Evolutionary conservation across 2,888 invertebrate species (phyloP), one percentile per base, ranked within the genome.

Genomic region (Limnephilus marmoratus): DNA sequence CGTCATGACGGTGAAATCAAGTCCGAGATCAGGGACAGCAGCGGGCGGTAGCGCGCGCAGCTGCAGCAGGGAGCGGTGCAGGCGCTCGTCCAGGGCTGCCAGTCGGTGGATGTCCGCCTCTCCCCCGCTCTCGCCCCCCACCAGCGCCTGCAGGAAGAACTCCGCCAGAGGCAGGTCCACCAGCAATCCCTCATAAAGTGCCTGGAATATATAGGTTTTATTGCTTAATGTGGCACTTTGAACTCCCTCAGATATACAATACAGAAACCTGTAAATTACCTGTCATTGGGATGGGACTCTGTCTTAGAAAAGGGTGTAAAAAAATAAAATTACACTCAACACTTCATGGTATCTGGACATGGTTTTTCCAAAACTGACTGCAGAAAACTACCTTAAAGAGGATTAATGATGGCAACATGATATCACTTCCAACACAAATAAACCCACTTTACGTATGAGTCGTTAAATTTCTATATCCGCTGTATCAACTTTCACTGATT

Each of bases 101-200:
- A 99, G 96, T 94, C 99, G 98, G 96, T 99, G 99, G 87, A 99
- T 98, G 94, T 98, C 98, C 0, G 98, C 97, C 94, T 98, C 98
- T 0, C 98, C 98, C 53, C 99, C 97, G 86, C 98, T 96, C 80
- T 93, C 93, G 5, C 93, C 92, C 90, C 93, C 92, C 90, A 96
- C 96, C 93, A 96, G 93, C 94, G 96, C 96, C 93, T 95, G 95
- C 41, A 99, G 96, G 95, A 99, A 99, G 95, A 99, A 99, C 94
- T 98, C 98, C 3, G 99, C 99, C 94, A 99, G 97, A 0, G 99
- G 99, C 80, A 99, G 95, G 95, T 99, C 99, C 9, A 99, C 98
- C 93, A 99, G 95, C 91, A 99, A 97, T 95, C 99, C 99, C 95
- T 99, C 99, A 95, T 99, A 99, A 89, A 99, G 96, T 0, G 99